These are phyloP conservation scores for Rhyacichthys aspro DNA, from an alignment of 2,797 vertebrate species.

Conservation along the genomic window DNA sequence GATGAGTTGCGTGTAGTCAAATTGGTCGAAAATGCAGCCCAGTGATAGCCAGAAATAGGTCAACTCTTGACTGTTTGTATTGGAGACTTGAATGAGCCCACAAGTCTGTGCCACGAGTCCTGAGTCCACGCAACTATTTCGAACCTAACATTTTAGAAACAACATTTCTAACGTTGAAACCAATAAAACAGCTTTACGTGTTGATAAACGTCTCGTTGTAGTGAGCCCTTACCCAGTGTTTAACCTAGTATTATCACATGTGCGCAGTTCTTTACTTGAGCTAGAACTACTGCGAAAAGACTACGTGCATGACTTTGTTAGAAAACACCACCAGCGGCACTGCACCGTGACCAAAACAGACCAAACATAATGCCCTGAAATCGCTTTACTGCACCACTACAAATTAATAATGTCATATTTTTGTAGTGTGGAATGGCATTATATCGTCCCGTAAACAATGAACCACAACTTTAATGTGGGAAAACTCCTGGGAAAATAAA, in stretches of 20 bases:
- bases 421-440: no score
- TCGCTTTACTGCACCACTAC: not conserved
- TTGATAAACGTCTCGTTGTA: no score
- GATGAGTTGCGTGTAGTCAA: not conserved
- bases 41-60: slow-evolving; percentile 24
- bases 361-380: not conserved
- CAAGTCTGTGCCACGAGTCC: slow-evolving; percentile 6
- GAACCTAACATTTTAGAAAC: no score
- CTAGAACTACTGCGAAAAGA: not conserved
- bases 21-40: slow-evolving; percentile 19
- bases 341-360: slow-evolving; percentile 16
- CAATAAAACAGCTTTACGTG: no score
- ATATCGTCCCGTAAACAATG: no score
- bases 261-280: not conserved
- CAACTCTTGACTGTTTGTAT: slow-evolving; percentile 12
- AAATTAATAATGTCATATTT: not conserved
- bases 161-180: no score
- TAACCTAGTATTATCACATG: no score
- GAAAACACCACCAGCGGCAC: slow-evolving; percentile 79
- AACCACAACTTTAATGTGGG: no score
- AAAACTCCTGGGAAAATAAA: not conserved
- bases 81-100: slow-evolving; percentile 13
- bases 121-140: not conserved
- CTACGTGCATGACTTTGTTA: slow-evolving; percentile 41
- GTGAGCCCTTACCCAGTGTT: no score